A percentile compares a stretch with the other conserved stretches of the same genome.
phyloP scores from a whole-genome alignment of 2,888 invertebrate genomes.

The Ophion costatus region DNA sequence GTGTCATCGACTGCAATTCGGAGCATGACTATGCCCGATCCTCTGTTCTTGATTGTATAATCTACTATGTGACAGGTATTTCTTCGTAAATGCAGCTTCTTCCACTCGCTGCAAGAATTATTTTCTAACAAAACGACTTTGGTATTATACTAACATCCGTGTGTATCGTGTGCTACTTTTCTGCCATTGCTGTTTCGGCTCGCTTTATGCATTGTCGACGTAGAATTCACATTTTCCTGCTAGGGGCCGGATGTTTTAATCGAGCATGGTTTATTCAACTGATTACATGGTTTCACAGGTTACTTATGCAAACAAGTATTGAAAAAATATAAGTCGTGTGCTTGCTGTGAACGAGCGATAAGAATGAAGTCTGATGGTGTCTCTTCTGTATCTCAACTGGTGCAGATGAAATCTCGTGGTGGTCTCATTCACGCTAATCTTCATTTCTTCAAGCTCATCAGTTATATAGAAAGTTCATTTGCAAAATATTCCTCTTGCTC shows the following conservation, averaged over 20 bases:
- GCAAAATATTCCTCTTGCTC: conserved; percentile 31
- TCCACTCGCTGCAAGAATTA: conserved; percentile 17
- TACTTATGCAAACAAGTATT: conserved; percentile 15
- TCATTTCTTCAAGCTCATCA: conserved; percentile 23
- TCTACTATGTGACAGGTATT: conserved; percentile 59
- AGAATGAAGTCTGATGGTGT: no score
- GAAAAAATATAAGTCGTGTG: conserved; percentile 12
- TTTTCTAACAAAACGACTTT: conserved; percentile 6
- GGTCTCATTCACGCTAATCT: conserved; percentile 53
- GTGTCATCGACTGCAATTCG: no score
- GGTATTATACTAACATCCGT: conserved; percentile 11
- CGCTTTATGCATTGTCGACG: conserved; percentile 7
- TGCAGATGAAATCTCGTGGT: conserved; percentile 9
- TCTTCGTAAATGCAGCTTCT: conserved; percentile 1
- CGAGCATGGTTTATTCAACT: conserved; percentile 9
- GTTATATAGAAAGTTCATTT: conserved; percentile 37
- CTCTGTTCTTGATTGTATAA: conserved; percentile 47
- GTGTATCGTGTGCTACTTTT: conserved; percentile 5
- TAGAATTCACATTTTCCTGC: conserved; percentile 7
- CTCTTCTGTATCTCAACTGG: conserved; percentile 2
- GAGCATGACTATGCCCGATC: conserved; percentile 56
- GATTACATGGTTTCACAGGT: conserved; percentile 1
- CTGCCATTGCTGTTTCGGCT: not conserved
- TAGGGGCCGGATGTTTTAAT: conserved; percentile 7
- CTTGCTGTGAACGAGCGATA: conserved; percentile 3